A percentile compares a stretch with the other conserved stretches of the same genome.
Conservation (phyloP, 2,888 invertebrate species). For the Pycnomerus fuliginosus region DNA sequence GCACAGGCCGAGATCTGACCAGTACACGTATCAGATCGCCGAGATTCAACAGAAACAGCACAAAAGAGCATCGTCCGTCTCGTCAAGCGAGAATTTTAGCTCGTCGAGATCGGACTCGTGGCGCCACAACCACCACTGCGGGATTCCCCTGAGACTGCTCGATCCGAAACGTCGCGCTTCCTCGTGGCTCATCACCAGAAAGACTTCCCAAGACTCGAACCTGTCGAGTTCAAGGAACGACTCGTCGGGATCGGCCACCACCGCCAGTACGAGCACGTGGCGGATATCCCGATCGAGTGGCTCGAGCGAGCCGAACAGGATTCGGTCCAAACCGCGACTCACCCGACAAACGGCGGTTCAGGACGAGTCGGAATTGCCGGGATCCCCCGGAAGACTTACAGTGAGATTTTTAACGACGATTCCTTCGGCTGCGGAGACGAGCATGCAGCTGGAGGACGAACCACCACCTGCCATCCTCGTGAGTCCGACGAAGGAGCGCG, state of each 20-base stretch:
- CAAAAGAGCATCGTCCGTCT: constrained; percentile 78
- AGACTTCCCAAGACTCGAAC: constrained; percentile 90
- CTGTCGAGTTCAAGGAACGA: constrained; percentile 88
- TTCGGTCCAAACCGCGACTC: constrained; percentile 67
- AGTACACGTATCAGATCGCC: constrained; percentile 73
- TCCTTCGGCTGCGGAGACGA: constrained; percentile 72
- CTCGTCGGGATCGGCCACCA: constrained; percentile 85
- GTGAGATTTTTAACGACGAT: constrained; percentile 69
- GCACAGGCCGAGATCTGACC: constrained; percentile 59
- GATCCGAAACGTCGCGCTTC: constrained; percentile 80
- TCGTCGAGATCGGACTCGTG: constrained; percentile 86
- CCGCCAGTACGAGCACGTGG: constrained; percentile 89
- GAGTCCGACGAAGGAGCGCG: constrained; percentile 46
- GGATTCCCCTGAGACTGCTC: constrained; percentile 71
- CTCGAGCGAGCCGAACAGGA: constrained; percentile 60
- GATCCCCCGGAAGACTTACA: constrained; percentile 56
- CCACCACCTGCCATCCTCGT: constrained; percentile 44
- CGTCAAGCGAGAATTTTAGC: constrained; percentile 87
- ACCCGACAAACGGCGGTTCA: constrained; percentile 79
- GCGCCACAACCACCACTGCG: constrained; percentile 73
- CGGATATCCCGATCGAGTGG: constrained; percentile 81
- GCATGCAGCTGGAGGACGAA: constrained; percentile 68
- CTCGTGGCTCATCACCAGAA: constrained; percentile 87
- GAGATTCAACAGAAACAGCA: constrained; percentile 75
- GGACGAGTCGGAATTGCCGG: constrained; percentile 68